Base-by-base conservation (phyloP, 2,113 vertebrate genomes). In the Megaceryle maxima region DNA sequence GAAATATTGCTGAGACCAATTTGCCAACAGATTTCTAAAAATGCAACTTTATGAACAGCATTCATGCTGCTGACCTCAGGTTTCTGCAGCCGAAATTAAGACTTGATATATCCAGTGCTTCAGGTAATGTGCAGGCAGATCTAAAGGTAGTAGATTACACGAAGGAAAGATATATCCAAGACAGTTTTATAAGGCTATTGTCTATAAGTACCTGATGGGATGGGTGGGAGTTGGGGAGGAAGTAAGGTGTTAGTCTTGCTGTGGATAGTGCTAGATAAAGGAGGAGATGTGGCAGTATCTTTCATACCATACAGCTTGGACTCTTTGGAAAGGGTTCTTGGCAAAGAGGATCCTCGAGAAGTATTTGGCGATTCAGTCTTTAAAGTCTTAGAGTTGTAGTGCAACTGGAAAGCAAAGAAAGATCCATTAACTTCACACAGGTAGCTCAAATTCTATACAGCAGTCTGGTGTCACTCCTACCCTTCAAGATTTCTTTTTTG, bases 221-320 rank as follows among this genome's bases (percentile, higher is more conserved):
- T 97, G 98, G 99, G 99, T 98, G 99, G 99, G 98, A 98, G 98
- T 95, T 98, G 99, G 98, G 99, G 99, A 98, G 99, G 98, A 98
- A 99, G 98, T 97, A 99, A 99, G 96, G 98, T 98, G 98, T 99
- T 99, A 99, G 98, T 98, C 99, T 98, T 99, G 99, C 97, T 98
- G 98, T 98, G 98, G 97, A 95, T 96, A 98, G 98, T 97, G 98
- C 97, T 98, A 97, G 97, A 86, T 83, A 98, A 93, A 98, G 99
- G 96, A 97, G 98, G 96, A 97, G 98, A 97, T 97, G 98, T 94
- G 94, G 97, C 97, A 92, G 88, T 98, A 90, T 99, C 99, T 99
- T 98, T 99, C 99, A 99, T 99, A 99, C 99, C 99, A 98, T 98
- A 99, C 98, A 99, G 98, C 98, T 99, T 99, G 94, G 99, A 99